A percentile compares a stretch with the other conserved stretches of the same genome.
Evolutionary conservation across 2,797 vertebrate genomes (phyloP).

Genomic region (Myiotriccus ornatus): DNA sequence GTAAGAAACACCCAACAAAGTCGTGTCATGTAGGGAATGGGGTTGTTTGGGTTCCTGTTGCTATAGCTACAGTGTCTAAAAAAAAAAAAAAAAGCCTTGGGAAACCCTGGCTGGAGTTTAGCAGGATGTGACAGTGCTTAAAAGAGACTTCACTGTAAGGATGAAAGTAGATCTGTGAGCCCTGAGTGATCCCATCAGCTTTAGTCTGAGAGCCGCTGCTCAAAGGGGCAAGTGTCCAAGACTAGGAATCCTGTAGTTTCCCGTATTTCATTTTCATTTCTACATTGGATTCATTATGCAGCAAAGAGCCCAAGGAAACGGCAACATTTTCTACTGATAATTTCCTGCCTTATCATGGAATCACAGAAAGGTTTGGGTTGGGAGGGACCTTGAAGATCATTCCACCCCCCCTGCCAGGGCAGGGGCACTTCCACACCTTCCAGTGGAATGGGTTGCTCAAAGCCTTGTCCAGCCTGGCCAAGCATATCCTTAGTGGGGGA

Average conservation of each 20-base stretch:
- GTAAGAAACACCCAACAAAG: conserved; percentile 44
- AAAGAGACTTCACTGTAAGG: not conserved
- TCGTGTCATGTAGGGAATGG: not conserved
- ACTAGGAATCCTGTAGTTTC: not conserved
- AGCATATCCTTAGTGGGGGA: not conserved
- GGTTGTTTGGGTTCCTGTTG: conserved; percentile 45
- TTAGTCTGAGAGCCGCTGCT: not conserved
- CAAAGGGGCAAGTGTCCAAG: not conserved
- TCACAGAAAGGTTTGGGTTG: not conserved
- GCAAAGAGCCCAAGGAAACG: conserved; percentile 46
- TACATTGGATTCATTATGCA: conserved; percentile 30
- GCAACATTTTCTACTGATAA: conserved; percentile 36
- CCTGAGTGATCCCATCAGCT: not conserved
- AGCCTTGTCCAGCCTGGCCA: not conserved
- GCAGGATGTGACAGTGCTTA: conserved; percentile 1
- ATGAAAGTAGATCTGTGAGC: not conserved
- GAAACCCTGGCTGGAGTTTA: conserved; percentile 26
- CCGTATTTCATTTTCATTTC: conserved; percentile 48
- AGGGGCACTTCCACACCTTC: not conserved
- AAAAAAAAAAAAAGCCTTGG: conserved; percentile 7
- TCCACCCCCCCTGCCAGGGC: not conserved
- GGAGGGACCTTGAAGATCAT: not conserved
- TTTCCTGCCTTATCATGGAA: conserved; percentile 48
- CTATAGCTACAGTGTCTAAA: not conserved
- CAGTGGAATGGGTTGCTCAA: not conserved